Evolutionary conservation across 2,797 vertebrate genomes (phyloP).

Genomic region (Buceros bicornis): DNA sequence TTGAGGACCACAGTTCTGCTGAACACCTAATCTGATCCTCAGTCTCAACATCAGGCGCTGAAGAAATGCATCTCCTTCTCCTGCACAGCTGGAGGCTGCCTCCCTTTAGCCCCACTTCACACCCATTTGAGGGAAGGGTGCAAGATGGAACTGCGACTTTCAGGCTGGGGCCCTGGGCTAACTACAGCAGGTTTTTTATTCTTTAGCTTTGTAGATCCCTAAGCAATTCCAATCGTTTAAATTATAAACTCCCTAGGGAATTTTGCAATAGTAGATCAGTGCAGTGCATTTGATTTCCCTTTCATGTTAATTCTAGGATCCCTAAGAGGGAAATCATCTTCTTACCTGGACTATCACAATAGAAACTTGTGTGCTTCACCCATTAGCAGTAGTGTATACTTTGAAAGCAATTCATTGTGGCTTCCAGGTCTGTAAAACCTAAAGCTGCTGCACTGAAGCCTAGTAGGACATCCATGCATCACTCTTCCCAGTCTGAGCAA

Average conservation of each 20-base stretch:
- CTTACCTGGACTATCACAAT: background rate
- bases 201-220: background rate
- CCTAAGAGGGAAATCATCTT: background rate
- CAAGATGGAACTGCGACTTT: background rate
- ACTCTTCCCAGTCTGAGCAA: background rate
- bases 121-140: background rate
- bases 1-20: background rate
- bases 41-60: fast-evolving
- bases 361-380: background rate
- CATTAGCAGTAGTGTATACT: fast-evolving
- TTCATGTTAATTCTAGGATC: background rate
- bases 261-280: fast-evolving
- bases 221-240: background rate
- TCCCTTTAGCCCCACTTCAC: background rate
- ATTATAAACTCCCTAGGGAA: background rate
- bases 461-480: background rate
- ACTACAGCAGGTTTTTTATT: background rate
- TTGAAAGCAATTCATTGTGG: background rate
- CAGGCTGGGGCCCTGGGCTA: background rate
- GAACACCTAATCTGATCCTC: background rate
- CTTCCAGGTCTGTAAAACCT: background rate
- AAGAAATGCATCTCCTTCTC: background rate
- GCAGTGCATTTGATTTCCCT: fast-evolving
- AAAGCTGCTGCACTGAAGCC: background rate
- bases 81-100: background rate